phyloP scores from a whole-genome alignment of 1,140 invertebrate species.

The Samia ricini region DNA sequence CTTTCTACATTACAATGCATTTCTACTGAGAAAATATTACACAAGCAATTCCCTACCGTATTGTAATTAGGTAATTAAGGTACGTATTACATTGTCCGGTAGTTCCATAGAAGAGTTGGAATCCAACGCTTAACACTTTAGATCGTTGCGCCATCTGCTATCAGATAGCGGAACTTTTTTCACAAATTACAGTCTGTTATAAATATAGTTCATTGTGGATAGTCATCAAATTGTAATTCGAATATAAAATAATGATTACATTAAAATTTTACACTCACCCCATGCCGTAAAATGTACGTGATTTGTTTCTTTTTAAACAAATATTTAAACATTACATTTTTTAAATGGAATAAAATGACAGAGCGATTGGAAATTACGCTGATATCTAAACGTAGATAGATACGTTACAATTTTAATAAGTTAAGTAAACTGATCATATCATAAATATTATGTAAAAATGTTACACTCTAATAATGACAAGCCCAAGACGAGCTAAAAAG shows the following conservation, averaged over 20 bases:
- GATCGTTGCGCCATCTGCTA: background rate
- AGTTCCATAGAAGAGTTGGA: too few species aligned
- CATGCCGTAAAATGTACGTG: background rate
- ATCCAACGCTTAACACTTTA: too few species aligned
- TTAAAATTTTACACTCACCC: conserved; percentile 7
- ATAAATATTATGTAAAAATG: conserved; percentile 38
- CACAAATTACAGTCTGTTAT: too few species aligned
- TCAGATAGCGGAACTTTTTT: background rate
- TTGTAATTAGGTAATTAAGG: too few species aligned
- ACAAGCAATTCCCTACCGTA: too few species aligned
- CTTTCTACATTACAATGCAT: too few species aligned
- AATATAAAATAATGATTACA: conserved; percentile 51
- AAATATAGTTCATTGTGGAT: conserved; percentile 38
- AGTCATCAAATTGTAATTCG: conserved; percentile 61
- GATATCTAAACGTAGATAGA: background rate
- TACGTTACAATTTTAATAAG: too few species aligned
- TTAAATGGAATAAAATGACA: background rate
- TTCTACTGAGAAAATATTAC: too few species aligned
- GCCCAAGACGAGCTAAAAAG: conserved; percentile 70
- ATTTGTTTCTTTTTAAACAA: background rate
- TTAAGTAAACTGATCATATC: background rate
- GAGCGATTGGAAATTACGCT: background rate
- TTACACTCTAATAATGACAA: conserved; percentile 68
- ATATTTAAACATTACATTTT: background rate
- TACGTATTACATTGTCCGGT: too few species aligned